Base-by-base conservation (phyloP, 2,113 vertebrate genomes). In the Archocentrus centrarchus region DNA sequence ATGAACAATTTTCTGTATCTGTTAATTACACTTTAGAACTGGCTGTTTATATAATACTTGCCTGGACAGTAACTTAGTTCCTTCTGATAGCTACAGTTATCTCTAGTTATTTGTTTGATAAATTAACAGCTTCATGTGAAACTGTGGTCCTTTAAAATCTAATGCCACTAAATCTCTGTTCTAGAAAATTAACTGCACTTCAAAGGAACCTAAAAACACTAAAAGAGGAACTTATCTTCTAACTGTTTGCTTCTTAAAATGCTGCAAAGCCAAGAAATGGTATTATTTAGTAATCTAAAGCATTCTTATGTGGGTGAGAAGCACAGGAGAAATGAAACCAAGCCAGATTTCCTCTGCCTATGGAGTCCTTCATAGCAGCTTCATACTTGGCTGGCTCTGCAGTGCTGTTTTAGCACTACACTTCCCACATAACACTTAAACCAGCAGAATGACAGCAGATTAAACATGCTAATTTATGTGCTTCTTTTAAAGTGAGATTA, bases 391-490 rank as follows among this genome's bases (percentile, higher is more conserved):
- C 68, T 55, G 47, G 68, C 11, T 53, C 4, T 2, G 27, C 68
- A 73, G 47, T 1, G 47, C 68, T 73, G 68, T 73, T 73, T 73
- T 73, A 73, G 47, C 68, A 73, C 47, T 73, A 73, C 27, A 73
- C 68, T 73, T 73, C 68, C 68, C 68, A 73, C 68, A 73, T 73
- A 73, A 73, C 68, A 73, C 68, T 73, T 73, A 73, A 73, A 73
- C 68, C 47, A 73, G 68, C n/a, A 35, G 68, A 73, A 73, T 73
- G 68, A 55, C 68, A 73, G 68, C 47, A 7, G 68, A 55, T 73
- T 73, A 73, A 73, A 73, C 68, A 73, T 55, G 47, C 68, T 73
- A 73, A 73, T 73, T 73, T 55, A 73, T 55, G 68, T 47, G 18
- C 68, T 55, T 73, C 68, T 73, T 73, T 73, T 55, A 73, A 73